Evolutionary conservation across 2,888 invertebrate species (phyloP).

Genomic region (Agrotis puta): DNA sequence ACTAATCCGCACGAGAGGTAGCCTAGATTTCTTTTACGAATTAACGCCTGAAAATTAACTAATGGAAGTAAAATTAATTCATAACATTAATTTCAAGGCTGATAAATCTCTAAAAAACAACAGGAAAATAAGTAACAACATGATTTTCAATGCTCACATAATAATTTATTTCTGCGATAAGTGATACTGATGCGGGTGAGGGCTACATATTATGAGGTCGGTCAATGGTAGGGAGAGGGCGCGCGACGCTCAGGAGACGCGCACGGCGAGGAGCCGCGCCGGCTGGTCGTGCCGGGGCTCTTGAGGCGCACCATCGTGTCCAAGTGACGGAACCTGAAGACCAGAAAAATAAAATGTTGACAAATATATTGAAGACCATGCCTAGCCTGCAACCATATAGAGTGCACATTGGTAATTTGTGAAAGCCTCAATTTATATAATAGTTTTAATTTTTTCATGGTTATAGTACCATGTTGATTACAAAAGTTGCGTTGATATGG

Average conservation of each 20-base stretch:
- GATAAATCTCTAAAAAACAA: not conserved
- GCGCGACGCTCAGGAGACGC: constrained; percentile 93
- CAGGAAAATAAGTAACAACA: constrained; percentile 39
- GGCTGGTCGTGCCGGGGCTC: constrained; percentile 91
- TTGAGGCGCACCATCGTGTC: constrained; percentile 96
- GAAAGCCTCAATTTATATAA: not conserved
- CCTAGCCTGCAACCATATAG: not conserved
- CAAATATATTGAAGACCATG: not conserved
- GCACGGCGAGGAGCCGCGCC: constrained; percentile 93
- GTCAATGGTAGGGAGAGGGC: constrained; percentile 80
- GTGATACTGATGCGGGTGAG: constrained; percentile 47
- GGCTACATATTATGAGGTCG: constrained; percentile 42
- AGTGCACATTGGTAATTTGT: not conserved
- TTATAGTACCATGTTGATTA: no score
- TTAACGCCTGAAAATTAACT: not conserved
- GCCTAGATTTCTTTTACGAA: not conserved
- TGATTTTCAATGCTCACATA: constrained; percentile 71
- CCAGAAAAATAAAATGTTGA: not conserved
- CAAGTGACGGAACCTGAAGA: constrained; percentile 95
- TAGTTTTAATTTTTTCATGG: no score
- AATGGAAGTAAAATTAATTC: not conserved
- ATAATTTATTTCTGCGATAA: constrained; percentile 72
- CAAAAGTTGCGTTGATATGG: no score
- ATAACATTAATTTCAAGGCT: not conserved
- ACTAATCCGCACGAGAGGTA: not conserved